Evolutionary conservation across 2,888 invertebrate species (phyloP).

Genomic region (Clivina fossor): DNA sequence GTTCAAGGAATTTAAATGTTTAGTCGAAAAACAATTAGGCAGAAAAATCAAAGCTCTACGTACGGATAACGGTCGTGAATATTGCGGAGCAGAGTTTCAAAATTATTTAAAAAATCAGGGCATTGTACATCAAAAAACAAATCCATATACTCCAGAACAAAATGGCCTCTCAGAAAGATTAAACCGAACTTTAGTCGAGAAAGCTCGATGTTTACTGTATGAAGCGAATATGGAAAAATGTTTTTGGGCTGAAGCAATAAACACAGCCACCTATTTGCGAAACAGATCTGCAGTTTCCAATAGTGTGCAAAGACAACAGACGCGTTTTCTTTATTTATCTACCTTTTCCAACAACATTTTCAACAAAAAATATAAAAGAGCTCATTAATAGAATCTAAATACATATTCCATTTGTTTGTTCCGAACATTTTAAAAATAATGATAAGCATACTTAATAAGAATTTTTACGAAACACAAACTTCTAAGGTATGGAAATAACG

Average conservation of each 20-base stretch:
- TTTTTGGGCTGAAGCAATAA: conserved; percentile 44
- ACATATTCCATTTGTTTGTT: too few species aligned
- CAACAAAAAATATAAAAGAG: too few species aligned
- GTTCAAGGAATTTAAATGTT: conserved; percentile 37
- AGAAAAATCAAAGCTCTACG: conserved; percentile 38
- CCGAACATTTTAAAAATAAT: too few species aligned
- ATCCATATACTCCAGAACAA: conserved; percentile 32
- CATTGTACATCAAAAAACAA: conserved; percentile 29
- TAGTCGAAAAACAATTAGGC: conserved; percentile 38
- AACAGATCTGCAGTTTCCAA: neutral
- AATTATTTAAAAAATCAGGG: conserved; percentile 5
- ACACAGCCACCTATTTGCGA: conserved; percentile 2
- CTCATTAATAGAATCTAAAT: too few species aligned
- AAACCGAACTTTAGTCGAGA: conserved; percentile 41
- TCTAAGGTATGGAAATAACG: too few species aligned
- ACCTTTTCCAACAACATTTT: too few species aligned
- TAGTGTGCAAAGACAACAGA: too few species aligned
- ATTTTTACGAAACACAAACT: too few species aligned
- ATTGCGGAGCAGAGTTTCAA: conserved; percentile 25
- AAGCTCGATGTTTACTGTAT: conserved; percentile 34
- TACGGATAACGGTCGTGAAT: conserved; percentile 39
- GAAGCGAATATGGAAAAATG: conserved; percentile 29
- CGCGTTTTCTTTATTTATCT: too few species aligned
- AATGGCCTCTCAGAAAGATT: conserved; percentile 39
- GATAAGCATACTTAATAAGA: too few species aligned